phyloP scores from a whole-genome alignment of 2,797 vertebrate species.

The Fratercula arctica region DNA sequence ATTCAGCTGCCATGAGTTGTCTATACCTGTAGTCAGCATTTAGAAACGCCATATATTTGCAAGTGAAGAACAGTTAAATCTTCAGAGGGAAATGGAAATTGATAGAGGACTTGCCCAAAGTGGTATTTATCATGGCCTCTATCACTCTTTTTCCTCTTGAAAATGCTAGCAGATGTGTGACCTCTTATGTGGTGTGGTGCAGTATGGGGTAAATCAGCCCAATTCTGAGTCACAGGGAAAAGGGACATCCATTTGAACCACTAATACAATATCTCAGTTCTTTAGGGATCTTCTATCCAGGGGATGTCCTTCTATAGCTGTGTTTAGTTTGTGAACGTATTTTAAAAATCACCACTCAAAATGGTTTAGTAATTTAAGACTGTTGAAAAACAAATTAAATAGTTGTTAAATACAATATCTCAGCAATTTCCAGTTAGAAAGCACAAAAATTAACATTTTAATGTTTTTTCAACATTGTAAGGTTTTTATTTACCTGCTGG shows the following conservation, averaged over 20 bases:
- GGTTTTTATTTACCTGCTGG: background rate
- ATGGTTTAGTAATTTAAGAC: background rate
- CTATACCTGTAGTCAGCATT: background rate
- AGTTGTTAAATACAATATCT: background rate
- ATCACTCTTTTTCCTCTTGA: background rate
- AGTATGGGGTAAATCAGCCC: background rate
- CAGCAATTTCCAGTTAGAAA: background rate
- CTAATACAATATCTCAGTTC: background rate
- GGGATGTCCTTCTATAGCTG: background rate
- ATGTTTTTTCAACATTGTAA: background rate
- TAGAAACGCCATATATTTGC: background rate
- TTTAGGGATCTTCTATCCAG: background rate
- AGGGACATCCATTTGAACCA: background rate
- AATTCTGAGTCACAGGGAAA: background rate
- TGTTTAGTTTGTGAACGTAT: background rate
- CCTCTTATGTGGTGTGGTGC: background rate
- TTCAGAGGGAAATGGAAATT: background rate
- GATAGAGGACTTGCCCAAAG: background rate
- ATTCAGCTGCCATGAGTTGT: background rate
- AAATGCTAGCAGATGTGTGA: background rate
- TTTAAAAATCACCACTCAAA: background rate
- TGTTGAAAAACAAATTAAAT: background rate
- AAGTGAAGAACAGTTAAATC: background rate
- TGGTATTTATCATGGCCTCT: background rate
- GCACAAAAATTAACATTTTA: background rate